Percentiles rank a stretch among this genome's conserved stretches.
These are phyloP conservation scores for Pogonocherus hispidulus DNA, from an alignment of 2,888 invertebrate genomes.

Conservation along the genomic window DNA sequence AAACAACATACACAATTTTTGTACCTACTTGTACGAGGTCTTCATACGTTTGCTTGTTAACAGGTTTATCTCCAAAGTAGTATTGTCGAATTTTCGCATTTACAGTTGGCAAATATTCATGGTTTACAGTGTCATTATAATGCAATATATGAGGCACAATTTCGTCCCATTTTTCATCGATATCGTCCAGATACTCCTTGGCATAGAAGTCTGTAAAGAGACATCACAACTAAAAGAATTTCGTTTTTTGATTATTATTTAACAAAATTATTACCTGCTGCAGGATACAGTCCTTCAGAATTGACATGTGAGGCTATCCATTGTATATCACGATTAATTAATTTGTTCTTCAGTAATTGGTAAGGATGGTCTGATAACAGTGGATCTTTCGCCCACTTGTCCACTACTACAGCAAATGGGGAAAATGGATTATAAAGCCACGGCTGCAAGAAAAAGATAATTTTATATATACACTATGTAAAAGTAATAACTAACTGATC, in stretches of 20 bases:
- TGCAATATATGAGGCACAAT: constrained; percentile 65
- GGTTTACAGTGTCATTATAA: constrained; percentile 63
- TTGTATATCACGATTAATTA: constrained; percentile 76
- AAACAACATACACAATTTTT: background rate
- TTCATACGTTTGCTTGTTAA: constrained; percentile 56
- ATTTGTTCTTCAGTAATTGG: constrained; percentile 73
- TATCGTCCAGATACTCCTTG: constrained; percentile 51
- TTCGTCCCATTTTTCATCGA: constrained; percentile 63
- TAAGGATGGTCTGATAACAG: constrained; percentile 79
- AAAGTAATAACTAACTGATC: no score
- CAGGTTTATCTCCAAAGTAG: constrained; percentile 60
- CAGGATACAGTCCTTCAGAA: constrained; percentile 83
- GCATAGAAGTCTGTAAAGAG: constrained; percentile 21
- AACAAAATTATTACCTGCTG: no score
- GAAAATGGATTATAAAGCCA: constrained; percentile 79
- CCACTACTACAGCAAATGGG: constrained; percentile 81
- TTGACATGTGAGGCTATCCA: constrained; percentile 78
- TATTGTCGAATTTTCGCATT: constrained; percentile 60
- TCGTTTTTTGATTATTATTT: background rate
- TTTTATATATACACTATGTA: background rate
- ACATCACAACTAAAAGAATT: background rate
- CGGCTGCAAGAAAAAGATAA: constrained; percentile 65
- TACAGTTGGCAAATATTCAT: constrained; percentile 50
- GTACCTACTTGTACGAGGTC: constrained; percentile 48
- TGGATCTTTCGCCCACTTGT: constrained; percentile 72